Conservation (phyloP, 2,113 vertebrate genomes). For the Otus sunia region DNA sequence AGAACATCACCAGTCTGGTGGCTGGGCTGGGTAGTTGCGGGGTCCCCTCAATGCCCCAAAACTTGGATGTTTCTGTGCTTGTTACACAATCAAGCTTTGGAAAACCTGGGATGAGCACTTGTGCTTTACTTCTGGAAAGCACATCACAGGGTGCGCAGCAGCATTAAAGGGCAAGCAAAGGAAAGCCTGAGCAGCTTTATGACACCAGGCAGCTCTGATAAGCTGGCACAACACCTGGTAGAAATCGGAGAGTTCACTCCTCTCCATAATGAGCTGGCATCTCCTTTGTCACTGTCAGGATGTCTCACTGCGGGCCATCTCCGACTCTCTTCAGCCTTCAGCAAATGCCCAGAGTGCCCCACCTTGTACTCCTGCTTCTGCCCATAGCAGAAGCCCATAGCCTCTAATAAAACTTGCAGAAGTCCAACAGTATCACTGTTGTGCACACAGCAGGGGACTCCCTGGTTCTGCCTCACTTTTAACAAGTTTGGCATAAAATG, state of each 20-base stretch:
- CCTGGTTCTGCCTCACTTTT: neutral
- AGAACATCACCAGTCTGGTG: neutral
- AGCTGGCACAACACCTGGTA: neutral
- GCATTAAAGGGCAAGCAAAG: neutral
- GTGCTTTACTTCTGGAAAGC: neutral
- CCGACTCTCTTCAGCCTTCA: neutral
- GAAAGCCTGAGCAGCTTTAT: neutral
- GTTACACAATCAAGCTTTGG: neutral
- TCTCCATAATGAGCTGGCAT: neutral
- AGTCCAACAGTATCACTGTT: neutral
- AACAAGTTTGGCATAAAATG: neutral
- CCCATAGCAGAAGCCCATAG: neutral
- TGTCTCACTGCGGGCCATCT: neutral
- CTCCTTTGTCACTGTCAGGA: neutral
- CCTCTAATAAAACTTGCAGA: neutral
- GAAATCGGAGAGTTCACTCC: neutral
- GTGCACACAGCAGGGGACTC: accelerated
- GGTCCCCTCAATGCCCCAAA: neutral
- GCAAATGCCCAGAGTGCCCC: neutral
- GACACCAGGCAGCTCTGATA: neutral
- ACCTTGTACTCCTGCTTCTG: neutral
- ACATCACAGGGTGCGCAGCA: too few relatives aligned
- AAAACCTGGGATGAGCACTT: neutral
- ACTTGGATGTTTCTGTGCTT: accelerated
- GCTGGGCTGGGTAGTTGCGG: accelerated